Evolutionary conservation across 2,888 invertebrate genomes (phyloP).

Genomic region (Argyra leucocephala): DNA sequence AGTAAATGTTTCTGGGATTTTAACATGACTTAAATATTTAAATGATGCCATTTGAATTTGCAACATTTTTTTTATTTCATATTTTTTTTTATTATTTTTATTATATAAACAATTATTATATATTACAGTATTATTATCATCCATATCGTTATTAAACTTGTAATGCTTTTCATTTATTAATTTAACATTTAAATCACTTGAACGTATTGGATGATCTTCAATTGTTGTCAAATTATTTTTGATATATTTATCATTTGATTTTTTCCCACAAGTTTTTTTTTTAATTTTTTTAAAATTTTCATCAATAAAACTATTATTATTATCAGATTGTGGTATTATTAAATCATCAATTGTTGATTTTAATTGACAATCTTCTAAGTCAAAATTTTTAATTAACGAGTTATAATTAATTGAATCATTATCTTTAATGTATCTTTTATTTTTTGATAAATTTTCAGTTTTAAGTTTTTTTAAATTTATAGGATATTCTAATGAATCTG

Average conservation of each 20-base stretch:
- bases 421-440: neutral
- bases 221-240: too few species aligned
- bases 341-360: neutral
- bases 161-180: constrained; percentile 32
- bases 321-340: too few species aligned
- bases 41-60: constrained; percentile 9
- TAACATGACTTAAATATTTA: neutral
- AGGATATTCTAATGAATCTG: neutral
- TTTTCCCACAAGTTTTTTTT: too few species aligned
- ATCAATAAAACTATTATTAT: too few species aligned
- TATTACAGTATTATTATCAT: too few species aligned
- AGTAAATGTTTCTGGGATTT: constrained; percentile 34
- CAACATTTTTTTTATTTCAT: constrained; percentile 9
- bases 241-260: neutral
- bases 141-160: neutral
- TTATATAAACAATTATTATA: neutral
- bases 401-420: neutral
- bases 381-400: neutral
- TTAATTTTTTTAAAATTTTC: too few species aligned
- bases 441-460: neutral
- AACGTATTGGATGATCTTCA: constrained; percentile 31
- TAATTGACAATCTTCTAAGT: neutral
- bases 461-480: neutral
- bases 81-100: neutral
- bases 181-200: constrained; percentile 40